Conservation (phyloP, 2,113 vertebrate genomes). For the Pongo abelii region DNA sequence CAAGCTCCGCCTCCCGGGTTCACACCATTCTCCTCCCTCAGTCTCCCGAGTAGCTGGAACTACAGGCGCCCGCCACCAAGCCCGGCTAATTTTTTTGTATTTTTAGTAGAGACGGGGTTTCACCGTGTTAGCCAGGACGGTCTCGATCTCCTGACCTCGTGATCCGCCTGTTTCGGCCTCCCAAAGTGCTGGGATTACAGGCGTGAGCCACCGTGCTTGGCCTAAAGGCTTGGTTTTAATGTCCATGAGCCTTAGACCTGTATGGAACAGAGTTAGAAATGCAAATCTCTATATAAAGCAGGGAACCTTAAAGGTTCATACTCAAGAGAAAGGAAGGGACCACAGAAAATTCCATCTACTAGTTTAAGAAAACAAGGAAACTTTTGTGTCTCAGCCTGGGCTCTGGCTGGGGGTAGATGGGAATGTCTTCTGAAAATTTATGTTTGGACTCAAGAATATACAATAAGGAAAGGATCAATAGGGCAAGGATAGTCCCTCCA, state of each 20-base stretch:
- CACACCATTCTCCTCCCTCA: too few species aligned
- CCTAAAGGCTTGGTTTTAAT: not conserved
- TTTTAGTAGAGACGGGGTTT: too few species aligned
- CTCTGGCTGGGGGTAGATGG: not conserved
- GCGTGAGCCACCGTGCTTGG: too few species aligned
- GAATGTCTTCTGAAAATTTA: not conserved
- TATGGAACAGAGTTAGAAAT: not conserved
- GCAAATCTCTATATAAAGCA: not conserved
- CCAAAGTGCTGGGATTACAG: too few species aligned
- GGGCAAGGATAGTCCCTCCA: not conserved
- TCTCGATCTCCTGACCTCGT: too few species aligned
- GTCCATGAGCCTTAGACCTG: not conserved
- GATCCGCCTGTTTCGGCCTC: too few species aligned
- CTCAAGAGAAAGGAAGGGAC: not conserved
- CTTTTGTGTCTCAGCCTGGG: not conserved
- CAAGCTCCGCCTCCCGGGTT: too few species aligned
- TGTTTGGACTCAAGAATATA: not conserved
- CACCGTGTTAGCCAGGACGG: too few species aligned
- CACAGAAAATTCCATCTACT: not conserved
- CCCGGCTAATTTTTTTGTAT: too few species aligned
- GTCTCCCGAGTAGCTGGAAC: too few species aligned
- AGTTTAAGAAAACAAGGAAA: not conserved
- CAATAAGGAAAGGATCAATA: not conserved
- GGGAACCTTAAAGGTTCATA: not conserved
- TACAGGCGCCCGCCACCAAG: too few species aligned